Conservation (phyloP, 2,888 invertebrate species). For the Drosophila hamatofila region DNA sequence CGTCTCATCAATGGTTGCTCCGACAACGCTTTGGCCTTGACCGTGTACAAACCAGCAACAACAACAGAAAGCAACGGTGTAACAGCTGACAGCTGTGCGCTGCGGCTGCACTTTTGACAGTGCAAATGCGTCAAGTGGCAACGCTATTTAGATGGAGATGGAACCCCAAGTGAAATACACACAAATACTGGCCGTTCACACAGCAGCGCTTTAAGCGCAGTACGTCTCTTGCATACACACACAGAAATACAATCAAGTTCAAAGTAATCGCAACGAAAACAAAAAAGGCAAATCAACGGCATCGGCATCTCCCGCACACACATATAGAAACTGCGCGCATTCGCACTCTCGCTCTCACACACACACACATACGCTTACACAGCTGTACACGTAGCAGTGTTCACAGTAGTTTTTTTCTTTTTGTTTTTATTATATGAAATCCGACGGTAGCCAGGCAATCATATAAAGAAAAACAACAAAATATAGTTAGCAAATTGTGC, state of each 20-base stretch:
- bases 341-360: constrained; percentile 63
- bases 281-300: constrained; percentile 37
- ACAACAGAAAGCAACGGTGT: constrained; percentile 51
- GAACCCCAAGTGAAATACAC: constrained; percentile 24
- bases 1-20: constrained; percentile 41
- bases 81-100: constrained; percentile 73
- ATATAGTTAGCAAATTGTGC: constrained; percentile 59
- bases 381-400: constrained; percentile 75
- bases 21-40: constrained; percentile 56
- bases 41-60: constrained; percentile 52
- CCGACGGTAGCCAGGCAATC: constrained; percentile 34
- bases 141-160: constrained; percentile 43
- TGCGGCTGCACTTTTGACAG: constrained; percentile 45
- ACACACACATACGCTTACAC: constrained; percentile 40
- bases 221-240: constrained; percentile 40
- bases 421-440: constrained; percentile 53
- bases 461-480: constrained; percentile 29
- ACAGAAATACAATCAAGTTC: constrained; percentile 61
- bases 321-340: constrained; percentile 55
- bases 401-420: constrained; percentile 39
- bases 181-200: constrained; percentile 26
- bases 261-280: constrained; percentile 60
- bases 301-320: constrained; percentile 53
- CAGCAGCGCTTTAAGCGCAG: constrained; percentile 51
- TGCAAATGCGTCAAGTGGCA: constrained; percentile 56